Evolutionary conservation across 1,140 invertebrate species (phyloP).

Genomic region (Pygmarrhopalites habei): DNA sequence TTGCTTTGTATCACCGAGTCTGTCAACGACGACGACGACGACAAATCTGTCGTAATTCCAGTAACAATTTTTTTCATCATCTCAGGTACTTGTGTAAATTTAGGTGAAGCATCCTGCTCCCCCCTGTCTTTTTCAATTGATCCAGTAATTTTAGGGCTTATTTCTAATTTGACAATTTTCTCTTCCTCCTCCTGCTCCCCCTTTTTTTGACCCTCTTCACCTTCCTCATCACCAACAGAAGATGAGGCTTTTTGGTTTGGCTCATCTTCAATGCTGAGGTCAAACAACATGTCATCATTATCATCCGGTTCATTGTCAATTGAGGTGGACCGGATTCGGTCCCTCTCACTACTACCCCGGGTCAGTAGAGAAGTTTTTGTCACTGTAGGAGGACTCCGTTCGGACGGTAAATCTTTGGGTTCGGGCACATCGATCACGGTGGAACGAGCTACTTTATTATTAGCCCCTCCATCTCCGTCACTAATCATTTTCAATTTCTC

Average conservation of each 20-base stretch:
- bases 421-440: constrained; percentile 21
- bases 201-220: too few species aligned
- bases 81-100: too few species aligned
- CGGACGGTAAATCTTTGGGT: constrained; percentile 6
- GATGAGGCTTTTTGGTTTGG: background rate
- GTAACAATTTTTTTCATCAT: too few species aligned
- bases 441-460: constrained; percentile 17
- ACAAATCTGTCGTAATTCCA: too few species aligned
- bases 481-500: background rate
- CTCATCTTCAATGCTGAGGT: constrained; percentile 37
- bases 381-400: constrained; percentile 13
- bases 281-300: constrained; percentile 37
- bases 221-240: background rate
- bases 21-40: too few species aligned
- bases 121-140: too few species aligned
- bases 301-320: constrained; percentile 22
- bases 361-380: background rate
- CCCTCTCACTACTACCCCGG: background rate
- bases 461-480: too few species aligned
- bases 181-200: too few species aligned
- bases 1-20: too few species aligned
- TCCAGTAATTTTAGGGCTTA: too few species aligned
- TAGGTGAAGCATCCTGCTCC: too few species aligned
- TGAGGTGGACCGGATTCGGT: background rate
- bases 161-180: too few species aligned